Evolutionary conservation across 2,113 vertebrate genomes (phyloP), one percentile per base, ranked within the genome.

Genomic region (Pteronura brasiliensis): DNA sequence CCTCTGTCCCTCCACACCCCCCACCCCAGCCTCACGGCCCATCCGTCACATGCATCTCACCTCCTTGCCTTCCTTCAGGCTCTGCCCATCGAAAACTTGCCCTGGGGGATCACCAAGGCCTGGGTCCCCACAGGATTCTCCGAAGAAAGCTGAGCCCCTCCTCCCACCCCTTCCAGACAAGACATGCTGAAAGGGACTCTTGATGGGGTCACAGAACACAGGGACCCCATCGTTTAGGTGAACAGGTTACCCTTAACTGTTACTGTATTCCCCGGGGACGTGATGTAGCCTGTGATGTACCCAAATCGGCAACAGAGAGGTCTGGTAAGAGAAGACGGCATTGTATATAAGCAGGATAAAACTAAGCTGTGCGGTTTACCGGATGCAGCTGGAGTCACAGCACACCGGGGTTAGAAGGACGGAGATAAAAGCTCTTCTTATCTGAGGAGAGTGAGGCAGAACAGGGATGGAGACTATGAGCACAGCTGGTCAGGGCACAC

Each of bases 231-330:
- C 34, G n/a, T 3, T 63, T 29, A 81, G 59, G 27, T 31, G 72
- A 21, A 52, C 55, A 6, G 59, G 39, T 44, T 76, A 52, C 17
- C 34, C 34, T 9, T 8, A n/a, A 31, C 49, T 65, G 7, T 61
- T 47, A 77, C 0, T 34, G 11, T 3, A 47, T 29, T 44, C 23
- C 31, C 31, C 39, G 7, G 25, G 27, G 65, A 21, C 44, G 69
- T 0, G 12, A 71, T 39, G 74, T 71, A 65, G 61, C 29, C 55
- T 59, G 23, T n/a, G 25, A 36, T 4, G 13, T 55, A 36, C 47
- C 80, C 57, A 84, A 36, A 59, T 87, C 76, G 80, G 83, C 31
- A 84, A 76, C 15, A 71, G 92, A 90, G 79, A 82, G 25, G n/a
- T 21, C 10, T 61, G 61, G 36, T 14, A 34, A 52, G 49, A 96